phyloP scores from a whole-genome alignment of 2,797 vertebrate species.

The Dicrostonyx torquatus region DNA sequence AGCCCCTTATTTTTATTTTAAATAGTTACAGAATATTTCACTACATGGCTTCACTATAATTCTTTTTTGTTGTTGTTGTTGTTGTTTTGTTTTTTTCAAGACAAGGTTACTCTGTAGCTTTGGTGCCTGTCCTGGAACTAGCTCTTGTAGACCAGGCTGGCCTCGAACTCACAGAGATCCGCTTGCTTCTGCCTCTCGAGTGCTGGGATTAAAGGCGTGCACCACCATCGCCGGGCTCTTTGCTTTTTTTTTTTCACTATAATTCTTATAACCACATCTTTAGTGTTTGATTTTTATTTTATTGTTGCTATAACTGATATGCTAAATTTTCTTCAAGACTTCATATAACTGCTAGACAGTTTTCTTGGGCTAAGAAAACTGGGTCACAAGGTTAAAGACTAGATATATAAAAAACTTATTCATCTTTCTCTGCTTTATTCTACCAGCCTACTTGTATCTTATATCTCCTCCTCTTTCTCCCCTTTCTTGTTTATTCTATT shows the following conservation, averaged over 20 bases:
- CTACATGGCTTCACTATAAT: background rate
- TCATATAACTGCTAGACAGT: background rate
- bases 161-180: no score
- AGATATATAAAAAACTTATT: background rate
- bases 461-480: background rate
- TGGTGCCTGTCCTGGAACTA: no score
- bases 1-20: background rate
- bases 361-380: background rate
- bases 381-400: background rate
- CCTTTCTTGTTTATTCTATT: no score
- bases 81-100: no score
- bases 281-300: background rate
- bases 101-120: no score
- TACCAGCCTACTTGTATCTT: background rate
- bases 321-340: no score
- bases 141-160: no score
- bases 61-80: background rate
- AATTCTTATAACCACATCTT: background rate
- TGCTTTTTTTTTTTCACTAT: background rate
- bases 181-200: no score
- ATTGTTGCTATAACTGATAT: background rate
- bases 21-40: background rate
- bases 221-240: fast-evolving
- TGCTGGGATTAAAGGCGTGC: no score
- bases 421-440: background rate